Base-by-base conservation (phyloP, 2,113 vertebrate genomes). In the Ancistrus triradiatus region DNA sequence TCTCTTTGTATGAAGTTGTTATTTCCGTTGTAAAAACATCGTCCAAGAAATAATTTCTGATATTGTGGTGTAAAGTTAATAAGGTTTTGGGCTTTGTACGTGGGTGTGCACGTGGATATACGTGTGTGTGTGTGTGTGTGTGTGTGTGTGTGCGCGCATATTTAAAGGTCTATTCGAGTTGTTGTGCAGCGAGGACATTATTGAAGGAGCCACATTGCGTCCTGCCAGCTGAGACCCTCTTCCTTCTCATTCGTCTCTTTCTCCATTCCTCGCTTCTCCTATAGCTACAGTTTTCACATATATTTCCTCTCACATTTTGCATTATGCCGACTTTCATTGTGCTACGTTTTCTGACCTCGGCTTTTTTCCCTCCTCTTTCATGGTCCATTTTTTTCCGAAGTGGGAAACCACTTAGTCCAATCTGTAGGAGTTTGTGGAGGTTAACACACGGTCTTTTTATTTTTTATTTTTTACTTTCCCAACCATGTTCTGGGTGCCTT, bases 181-280 rank as follows among this genome's bases (percentile, higher is more conserved):
- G 46, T 58, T 70, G 43, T 53, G 47, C 37, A 35, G 56, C 9
- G 19, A 50, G 68, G 33, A 63, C 48, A 38, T 69, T 66, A 62
- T 66, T 64, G 51, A 70, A 55, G 68, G 56, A 50, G 44, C 67
- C 38, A 56, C 47, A 48, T 57, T 11, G 58, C 58, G 21, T 63
- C 48, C 35, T 50, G 76, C 74, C 76, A 78, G 74, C 74, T 78
- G 76, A 63, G 73, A 27, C 74, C 70, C 50, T 17, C 49, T 28
- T 52, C 38, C 9, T 38, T 64, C 59, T 53, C 49, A 17, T 52
- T 21, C 38, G 17, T 55, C 24, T 25, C 50, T 59, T 31, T 5
- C 25, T 46, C 25, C 13, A 27, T 60, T 27, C 53, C 35, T 18
- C 35, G 21, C n/a, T 24, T 35, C 47, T 28, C 22, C 21, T n/a